Conservation (phyloP, 53 echinoderm and acorn worm genomes). For the Hippasteria phrygiana region DNA sequence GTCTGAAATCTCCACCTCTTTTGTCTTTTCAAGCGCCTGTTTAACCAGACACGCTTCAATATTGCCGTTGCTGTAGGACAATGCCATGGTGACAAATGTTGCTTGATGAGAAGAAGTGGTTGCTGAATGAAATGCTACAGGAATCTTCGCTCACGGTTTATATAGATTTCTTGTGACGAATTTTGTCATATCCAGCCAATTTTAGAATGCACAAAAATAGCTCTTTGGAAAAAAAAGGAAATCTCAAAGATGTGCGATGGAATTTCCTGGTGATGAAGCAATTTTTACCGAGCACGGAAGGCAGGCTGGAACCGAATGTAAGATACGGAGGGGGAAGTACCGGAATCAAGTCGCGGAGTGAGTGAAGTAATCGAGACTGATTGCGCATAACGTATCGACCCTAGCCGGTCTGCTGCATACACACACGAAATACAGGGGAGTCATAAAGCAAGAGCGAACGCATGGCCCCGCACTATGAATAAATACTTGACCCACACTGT, state of each 20-base stretch:
- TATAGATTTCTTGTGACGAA: not conserved
- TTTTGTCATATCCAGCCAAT: not conserved
- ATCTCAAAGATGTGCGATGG: not conserved
- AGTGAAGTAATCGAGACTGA: constrained; percentile 47
- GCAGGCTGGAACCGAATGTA: not conserved
- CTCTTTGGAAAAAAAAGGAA: constrained; percentile 19
- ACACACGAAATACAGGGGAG: not conserved
- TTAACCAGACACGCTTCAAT: constrained; percentile 19
- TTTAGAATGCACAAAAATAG: constrained; percentile 21
- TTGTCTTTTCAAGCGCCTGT: not conserved
- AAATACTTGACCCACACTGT: not conserved
- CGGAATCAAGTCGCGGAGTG: not conserved
- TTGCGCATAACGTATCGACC: not conserved
- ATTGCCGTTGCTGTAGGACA: constrained; percentile 40
- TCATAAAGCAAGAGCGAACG: not conserved
- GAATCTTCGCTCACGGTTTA: not conserved
- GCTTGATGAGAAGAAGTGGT: not conserved
- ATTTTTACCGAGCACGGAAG: not conserved
- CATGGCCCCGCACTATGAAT: constrained; percentile 44
- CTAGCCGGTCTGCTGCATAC: not conserved
- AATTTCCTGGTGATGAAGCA: constrained; percentile 23
- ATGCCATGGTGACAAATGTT: constrained; percentile 27
- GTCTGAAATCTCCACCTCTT: not conserved
- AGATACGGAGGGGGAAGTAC: constrained; percentile 30
- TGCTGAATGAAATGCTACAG: not conserved